Conservation (phyloP, 2,888 invertebrate genomes). For the Gandaritis pyraliata region DNA sequence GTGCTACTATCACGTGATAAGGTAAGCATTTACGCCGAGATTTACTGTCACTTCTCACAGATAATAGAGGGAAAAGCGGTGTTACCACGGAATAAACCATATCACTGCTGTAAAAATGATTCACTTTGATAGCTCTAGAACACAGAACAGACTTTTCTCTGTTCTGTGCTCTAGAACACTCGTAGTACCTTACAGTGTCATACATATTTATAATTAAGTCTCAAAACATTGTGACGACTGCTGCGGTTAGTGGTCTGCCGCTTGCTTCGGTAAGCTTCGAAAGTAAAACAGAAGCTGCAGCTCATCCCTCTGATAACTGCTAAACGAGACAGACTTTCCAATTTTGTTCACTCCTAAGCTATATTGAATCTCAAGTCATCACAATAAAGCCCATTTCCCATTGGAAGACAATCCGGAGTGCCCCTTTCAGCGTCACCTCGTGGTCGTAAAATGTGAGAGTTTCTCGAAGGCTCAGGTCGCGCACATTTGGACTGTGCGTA, state of each 20-base stretch:
- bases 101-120: neutral
- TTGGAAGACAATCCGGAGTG: slow-evolving; percentile 11
- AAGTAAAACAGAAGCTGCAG: neutral
- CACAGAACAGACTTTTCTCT: too few species aligned
- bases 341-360: neutral
- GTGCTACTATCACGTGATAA: slow-evolving; percentile 52
- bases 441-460: slow-evolving; percentile 59
- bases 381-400: slow-evolving; percentile 6
- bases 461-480: slow-evolving; percentile 51
- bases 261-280: neutral
- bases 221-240: neutral
- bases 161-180: neutral
- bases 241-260: neutral
- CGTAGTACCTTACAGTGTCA: too few species aligned
- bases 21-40: slow-evolving; percentile 49
- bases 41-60: slow-evolving; percentile 59
- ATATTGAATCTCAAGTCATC: slow-evolving; percentile 7
- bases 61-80: slow-evolving; percentile 60
- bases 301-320: neutral
- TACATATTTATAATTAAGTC: neutral
- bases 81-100: slow-evolving; percentile 47
- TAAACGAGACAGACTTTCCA: neutral
- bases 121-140: slow-evolving; percentile 1
- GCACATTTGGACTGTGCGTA: slow-evolving; percentile 51
- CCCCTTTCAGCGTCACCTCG: slow-evolving; percentile 27